Evolutionary conservation across 1,140 invertebrate species (phyloP), one percentile per base, ranked within the genome.

Genomic region (Berghia stephanieae): DNA sequence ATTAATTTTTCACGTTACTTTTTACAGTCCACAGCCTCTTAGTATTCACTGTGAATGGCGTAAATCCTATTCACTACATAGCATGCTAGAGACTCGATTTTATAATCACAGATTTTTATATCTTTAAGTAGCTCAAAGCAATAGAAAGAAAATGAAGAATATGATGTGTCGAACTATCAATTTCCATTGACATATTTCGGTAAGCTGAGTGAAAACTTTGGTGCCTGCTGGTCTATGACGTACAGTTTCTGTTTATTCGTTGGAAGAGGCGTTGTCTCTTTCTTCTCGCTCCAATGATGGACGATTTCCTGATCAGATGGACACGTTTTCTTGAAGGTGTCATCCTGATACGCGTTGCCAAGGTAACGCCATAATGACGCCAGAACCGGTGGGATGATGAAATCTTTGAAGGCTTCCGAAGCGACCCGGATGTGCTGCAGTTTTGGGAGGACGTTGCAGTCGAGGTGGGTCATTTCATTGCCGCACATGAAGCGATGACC

Each of bases 261-360:
- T 4, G 84, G 80, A 10, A 89, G 78, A 10, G 80, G 78, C 2
- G 86, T 83, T 16, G 86, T 86, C 74, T 91, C 91, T 5, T 89
- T 88, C 80, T 91, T 91, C 49, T 90, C 90, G 38, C 90, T 87
- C 92, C 92, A 93, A 79, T 92, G 91, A 40, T 91, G 86, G 21
- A 92, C 87, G 57, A 93, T 92, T 83, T 93, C 89, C 83, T 93
- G 92, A 83, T 93, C 92, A 36, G 92, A 91, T 4, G 93, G 93
- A 83, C 92, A 93, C 8, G 92, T 91, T 80, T 92, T 89, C 44
- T 90, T 88, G 87, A 93, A 93, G 0, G 90, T 88, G 21, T 91
- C 90, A 36, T 90, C 88, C 10, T 87, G 83, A 86, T 93, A 93
- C 2, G 92, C 92, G 18, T 89, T 89, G 38, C 90, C 85, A 43